Evolutionary conservation across 2,888 invertebrate genomes (phyloP).

Genomic region (Platynereis dumerilii): DNA sequence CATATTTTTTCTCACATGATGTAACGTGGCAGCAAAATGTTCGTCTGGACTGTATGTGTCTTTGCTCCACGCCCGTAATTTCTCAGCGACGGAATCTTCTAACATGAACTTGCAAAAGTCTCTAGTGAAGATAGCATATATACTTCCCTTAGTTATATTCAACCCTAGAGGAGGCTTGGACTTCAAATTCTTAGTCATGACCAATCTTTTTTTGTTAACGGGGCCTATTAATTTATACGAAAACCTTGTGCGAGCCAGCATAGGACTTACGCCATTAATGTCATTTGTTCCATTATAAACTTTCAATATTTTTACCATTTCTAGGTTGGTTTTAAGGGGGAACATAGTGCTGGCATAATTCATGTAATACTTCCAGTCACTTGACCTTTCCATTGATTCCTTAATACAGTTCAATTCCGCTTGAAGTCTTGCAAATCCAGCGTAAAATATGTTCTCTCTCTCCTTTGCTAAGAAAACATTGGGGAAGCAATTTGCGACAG

Average conservation of each 20-base stretch:
- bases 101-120: constrained; percentile 47
- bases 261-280: too few relatives aligned
- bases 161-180: constrained; percentile 4
- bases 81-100: constrained; percentile 39
- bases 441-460: constrained; percentile 47
- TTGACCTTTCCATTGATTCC: constrained; percentile 11
- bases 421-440: constrained; percentile 42
- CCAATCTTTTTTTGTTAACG: background rate
- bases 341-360: too few relatives aligned
- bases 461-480: constrained; percentile 48
- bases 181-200: constrained; percentile 1
- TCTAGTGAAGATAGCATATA: constrained; percentile 44
- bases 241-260: too few relatives aligned
- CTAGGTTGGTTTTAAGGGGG: too few relatives aligned
- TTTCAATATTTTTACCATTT: too few relatives aligned
- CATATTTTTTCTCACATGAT: too few relatives aligned
- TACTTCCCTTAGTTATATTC: constrained; percentile 42
- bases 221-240: too few relatives aligned
- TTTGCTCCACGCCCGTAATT: constrained; percentile 46
- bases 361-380: too few relatives aligned
- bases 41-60: constrained; percentile 51
- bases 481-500: constrained; percentile 42
- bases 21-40: background rate
- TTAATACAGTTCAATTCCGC: constrained; percentile 47
- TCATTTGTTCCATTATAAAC: too few relatives aligned